Evolutionary conservation across 2,797 vertebrate species (phyloP).

Genomic region (Phataginus tetradactyla): DNA sequence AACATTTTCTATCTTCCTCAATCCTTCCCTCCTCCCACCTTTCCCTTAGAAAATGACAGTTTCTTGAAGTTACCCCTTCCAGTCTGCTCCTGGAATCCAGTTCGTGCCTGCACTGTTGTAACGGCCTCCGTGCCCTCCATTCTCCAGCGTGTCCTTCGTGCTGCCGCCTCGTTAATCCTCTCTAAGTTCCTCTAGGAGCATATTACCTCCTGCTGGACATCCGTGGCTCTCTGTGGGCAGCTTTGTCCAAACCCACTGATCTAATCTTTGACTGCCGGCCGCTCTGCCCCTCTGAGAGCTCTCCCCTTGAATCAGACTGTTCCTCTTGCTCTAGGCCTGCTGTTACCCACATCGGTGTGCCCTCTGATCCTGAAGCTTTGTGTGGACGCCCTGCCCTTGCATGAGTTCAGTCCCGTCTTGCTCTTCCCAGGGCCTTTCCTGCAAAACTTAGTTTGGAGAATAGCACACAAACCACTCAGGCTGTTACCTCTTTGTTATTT

Average conservation of each 20-base stretch:
- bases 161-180: not conserved
- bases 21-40: not conserved
- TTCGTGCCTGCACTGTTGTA: not conserved
- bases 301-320: not conserved
- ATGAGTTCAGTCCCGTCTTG: not conserved
- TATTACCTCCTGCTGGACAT: not conserved
- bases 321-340: not conserved
- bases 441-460: not conserved
- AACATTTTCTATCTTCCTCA: not conserved
- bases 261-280: not conserved
- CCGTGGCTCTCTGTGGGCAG: not conserved
- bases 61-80: not conserved
- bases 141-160: not conserved
- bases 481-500: not conserved
- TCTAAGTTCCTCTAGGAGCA: not conserved
- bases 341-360: fast-evolving
- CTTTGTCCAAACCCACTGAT: not conserved
- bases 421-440: not conserved
- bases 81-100: not conserved
- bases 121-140: not conserved
- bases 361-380: not conserved
- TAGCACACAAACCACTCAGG: not conserved
- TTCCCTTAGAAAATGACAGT: not conserved
- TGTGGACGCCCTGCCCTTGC: not conserved
- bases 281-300: not conserved